Percentiles rank a stretch among this genome's conserved stretches.
phyloP scores from a whole-genome alignment of 2,113 vertebrate genomes.

The Hippocampus zosterae region DNA sequence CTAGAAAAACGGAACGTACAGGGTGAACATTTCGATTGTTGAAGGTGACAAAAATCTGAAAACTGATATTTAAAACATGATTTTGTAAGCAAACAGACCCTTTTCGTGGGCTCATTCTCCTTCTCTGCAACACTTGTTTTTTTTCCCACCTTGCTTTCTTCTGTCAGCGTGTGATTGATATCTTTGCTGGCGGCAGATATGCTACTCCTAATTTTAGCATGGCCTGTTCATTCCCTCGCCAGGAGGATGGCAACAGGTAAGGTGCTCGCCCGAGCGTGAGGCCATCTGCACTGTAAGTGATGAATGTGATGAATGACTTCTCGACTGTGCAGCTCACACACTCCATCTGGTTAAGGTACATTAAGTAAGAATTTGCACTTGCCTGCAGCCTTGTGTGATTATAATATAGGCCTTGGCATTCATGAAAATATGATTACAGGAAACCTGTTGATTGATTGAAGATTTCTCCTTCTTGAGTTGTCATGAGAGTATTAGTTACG shows the following conservation, averaged over 20 bases:
- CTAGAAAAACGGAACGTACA: background rate
- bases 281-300: conserved; percentile 60
- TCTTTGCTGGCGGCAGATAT: conserved; percentile 43
- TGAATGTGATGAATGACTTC: conserved; percentile 59
- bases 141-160: background rate
- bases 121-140: background rate
- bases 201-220: conserved; percentile 67
- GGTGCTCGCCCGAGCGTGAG: conserved; percentile 56
- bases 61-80: background rate
- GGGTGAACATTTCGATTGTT: background rate
- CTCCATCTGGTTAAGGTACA: conserved; percentile 6
- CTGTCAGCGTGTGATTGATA: conserved; percentile 60
- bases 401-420: background rate
- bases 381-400: background rate
- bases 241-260: conserved; percentile 54
- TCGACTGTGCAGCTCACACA: conserved; percentile 15
- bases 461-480: background rate
- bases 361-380: background rate
- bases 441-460: background rate
- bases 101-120: background rate
- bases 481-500: background rate
- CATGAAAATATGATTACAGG: conserved; percentile 1
- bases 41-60: background rate
- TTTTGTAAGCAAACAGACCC: background rate
- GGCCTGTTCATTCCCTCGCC: conserved; percentile 26